Evolutionary conservation across 2,113 vertebrate species (phyloP).

Genomic region (Solea solea): DNA sequence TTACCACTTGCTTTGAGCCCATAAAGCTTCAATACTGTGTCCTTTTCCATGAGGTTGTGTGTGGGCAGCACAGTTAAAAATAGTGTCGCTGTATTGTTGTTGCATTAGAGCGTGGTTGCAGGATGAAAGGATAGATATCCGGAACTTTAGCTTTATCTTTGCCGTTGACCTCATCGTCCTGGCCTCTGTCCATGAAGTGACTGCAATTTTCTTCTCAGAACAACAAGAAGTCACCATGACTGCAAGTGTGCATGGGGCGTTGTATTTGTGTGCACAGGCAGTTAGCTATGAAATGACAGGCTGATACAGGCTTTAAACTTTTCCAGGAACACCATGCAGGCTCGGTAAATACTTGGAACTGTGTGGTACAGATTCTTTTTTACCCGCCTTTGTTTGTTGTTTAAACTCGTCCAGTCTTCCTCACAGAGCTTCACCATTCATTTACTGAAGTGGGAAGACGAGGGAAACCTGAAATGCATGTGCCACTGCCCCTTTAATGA

Average conservation of each 20-base stretch:
- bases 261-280: conserved; percentile 62
- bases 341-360: conserved; percentile 30
- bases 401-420: background rate
- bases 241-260: conserved; percentile 45
- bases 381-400: conserved; percentile 14
- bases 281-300: conserved; percentile 70
- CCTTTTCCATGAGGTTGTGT: conserved; percentile 28
- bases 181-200: conserved; percentile 36
- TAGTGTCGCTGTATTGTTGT: background rate
- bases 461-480: conserved; percentile 14
- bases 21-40: background rate
- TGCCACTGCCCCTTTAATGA: conserved; percentile 11
- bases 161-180: conserved; percentile 33
- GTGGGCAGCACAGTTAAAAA: background rate
- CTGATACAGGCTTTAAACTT: conserved; percentile 61
- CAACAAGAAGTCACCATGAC: conserved; percentile 45
- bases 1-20: background rate
- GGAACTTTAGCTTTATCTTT: conserved; percentile 25
- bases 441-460: background rate
- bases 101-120: background rate
- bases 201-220: conserved; percentile 45
- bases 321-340: conserved; percentile 50
- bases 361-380: conserved; percentile 21
- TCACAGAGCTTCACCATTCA: conserved; percentile 3
- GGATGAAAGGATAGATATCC: background rate